These are phyloP conservation scores for Agrilus planipennis DNA, from an alignment of 1,140 invertebrate species.

Conservation along the genomic window DNA sequence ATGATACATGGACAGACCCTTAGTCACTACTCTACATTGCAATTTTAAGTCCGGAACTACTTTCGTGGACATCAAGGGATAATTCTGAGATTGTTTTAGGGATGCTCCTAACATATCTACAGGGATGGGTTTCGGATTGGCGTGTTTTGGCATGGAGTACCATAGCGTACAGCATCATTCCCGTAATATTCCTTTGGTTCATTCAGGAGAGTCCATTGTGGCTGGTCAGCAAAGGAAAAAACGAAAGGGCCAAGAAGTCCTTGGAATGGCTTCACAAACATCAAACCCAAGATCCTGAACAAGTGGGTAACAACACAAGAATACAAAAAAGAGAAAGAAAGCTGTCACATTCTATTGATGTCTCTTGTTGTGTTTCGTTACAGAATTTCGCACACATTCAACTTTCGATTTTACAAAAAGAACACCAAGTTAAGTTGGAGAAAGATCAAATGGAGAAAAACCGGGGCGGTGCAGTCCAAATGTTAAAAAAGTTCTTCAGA, in stretches of 20 bases:
- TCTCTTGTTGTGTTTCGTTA: neutral
- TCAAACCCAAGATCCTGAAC: slow-evolving; percentile 20
- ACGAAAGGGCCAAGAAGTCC: slow-evolving; percentile 38
- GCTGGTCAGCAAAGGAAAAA: slow-evolving; percentile 40
- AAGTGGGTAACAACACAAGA: slow-evolving; percentile 5
- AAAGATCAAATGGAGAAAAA: slow-evolving; percentile 24
- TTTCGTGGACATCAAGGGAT: neutral
- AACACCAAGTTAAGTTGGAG: slow-evolving; percentile 32
- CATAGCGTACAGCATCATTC: slow-evolving; percentile 39
- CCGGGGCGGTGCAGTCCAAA: slow-evolving; percentile 4
- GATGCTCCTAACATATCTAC: slow-evolving; percentile 43
- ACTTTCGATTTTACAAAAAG: slow-evolving; percentile 28
- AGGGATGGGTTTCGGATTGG: slow-evolving; percentile 45
- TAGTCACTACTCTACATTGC: no score
- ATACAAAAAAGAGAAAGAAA: neutral
- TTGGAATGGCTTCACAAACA: slow-evolving; percentile 35
- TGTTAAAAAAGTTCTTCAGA: slow-evolving; percentile 31
- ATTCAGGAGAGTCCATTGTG: slow-evolving; percentile 56
- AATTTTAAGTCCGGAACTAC: no score
- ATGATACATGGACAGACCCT: no score
- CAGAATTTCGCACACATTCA: slow-evolving; percentile 21
- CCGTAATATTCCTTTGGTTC: slow-evolving; percentile 40
- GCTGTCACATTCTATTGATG: neutral
- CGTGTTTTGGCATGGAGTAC: slow-evolving; percentile 39
- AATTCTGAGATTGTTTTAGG: slow-evolving; percentile 27